Evolutionary conservation across 2,888 invertebrate species (phyloP).

Genomic region (Chaetoderma sp.): DNA sequence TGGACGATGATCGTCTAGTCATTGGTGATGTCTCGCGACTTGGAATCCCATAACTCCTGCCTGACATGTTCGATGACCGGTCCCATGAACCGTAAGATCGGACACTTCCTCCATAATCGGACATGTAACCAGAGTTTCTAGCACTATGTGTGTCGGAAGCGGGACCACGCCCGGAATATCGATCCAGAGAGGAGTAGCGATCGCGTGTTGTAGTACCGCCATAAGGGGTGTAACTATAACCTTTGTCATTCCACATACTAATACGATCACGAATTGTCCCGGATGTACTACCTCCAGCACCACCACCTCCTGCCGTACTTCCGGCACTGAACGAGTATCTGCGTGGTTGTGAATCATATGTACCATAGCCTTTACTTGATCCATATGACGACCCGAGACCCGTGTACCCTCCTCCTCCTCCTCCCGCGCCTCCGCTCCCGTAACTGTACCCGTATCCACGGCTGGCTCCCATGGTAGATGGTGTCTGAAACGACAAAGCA

Average conservation of each 20-base stretch:
- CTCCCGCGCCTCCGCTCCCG: conserved; percentile 38
- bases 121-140: conserved; percentile 56
- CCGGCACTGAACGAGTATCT: neutral
- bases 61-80: conserved; percentile 50
- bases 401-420: conserved; percentile 40
- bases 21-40: conserved; percentile 55
- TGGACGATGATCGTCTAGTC: conserved; percentile 45
- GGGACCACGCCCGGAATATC: conserved; percentile 30
- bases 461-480: conserved; percentile 59
- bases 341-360: conserved; percentile 1
- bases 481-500: conserved; percentile 42
- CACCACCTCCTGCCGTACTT: neutral
- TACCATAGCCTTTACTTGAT: conserved; percentile 25
- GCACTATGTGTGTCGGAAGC: conserved; percentile 19
- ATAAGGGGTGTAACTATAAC: conserved; percentile 31
- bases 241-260: conserved; percentile 34
- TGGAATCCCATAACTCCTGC: conserved; percentile 48
- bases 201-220: conserved; percentile 9
- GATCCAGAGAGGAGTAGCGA: conserved; percentile 43
- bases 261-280: conserved; percentile 22
- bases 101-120: conserved; percentile 59
- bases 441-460: conserved; percentile 40
- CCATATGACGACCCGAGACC: conserved; percentile 39
- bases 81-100: conserved; percentile 56
- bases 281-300: too few species aligned